Evolutionary conservation across 64 coral and sea anemone species (phyloP).

Genomic region (Montipora efflorescens): DNA sequence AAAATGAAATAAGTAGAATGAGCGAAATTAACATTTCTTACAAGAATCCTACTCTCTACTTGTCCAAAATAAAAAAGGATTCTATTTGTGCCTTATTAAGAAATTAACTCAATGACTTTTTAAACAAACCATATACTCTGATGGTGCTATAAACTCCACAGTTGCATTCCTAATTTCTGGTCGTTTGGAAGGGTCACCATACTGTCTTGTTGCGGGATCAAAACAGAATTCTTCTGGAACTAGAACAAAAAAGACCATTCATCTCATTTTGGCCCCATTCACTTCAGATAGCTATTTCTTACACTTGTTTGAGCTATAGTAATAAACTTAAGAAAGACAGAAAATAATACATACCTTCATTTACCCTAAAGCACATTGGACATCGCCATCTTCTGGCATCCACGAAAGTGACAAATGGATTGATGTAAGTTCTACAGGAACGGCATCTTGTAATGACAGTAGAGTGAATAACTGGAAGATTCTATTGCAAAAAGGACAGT

Average conservation of each 20-base stretch:
- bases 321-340: background rate
- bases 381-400: slow-evolving; percentile 95
- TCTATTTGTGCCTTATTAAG: background rate
- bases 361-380: slow-evolving; percentile 94
- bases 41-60: no score
- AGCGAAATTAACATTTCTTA: no score
- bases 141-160: slow-evolving; percentile 98
- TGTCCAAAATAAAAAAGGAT: background rate
- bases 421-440: slow-evolving; percentile 99
- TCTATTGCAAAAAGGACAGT: slow-evolving; percentile 50
- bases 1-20: background rate
- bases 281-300: no score
- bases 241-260: slow-evolving; percentile 11
- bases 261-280: background rate
- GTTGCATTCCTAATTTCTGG: slow-evolving; percentile 94
- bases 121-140: slow-evolving; percentile 96
- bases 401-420: slow-evolving; percentile 98
- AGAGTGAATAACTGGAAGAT: slow-evolving; percentile 95
- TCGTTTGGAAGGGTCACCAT: slow-evolving; percentile 95
- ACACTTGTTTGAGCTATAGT: no score
- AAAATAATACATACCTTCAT: slow-evolving; percentile 79
- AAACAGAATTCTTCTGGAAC: slow-evolving; percentile 99
- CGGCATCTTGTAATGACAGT: slow-evolving; percentile 94
- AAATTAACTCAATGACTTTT: background rate
- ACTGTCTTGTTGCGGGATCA: slow-evolving; percentile 89